Percentiles rank a stretch among this genome's conserved stretches.
These are phyloP conservation scores for Willisornis vidua DNA, from an alignment of 2,113 vertebrate genomes.

Conservation along the genomic window DNA sequence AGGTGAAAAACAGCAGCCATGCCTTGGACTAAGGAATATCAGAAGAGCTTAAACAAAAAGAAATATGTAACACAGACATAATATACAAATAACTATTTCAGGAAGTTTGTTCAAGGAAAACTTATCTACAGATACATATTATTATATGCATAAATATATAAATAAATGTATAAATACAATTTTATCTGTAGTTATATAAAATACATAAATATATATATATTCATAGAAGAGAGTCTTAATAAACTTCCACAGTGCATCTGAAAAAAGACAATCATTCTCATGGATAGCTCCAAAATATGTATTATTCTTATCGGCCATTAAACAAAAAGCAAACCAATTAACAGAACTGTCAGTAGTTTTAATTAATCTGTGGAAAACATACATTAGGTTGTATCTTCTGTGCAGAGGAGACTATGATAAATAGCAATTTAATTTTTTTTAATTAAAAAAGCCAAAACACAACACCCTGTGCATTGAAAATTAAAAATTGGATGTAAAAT, in stretches of 20 bases:
- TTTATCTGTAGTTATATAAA: background rate
- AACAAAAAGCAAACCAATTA: background rate
- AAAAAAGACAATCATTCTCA: background rate
- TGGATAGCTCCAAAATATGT: background rate
- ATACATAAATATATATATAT: background rate
- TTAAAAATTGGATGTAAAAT: background rate
- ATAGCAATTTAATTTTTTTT: background rate
- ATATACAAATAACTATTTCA: background rate
- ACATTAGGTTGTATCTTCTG: background rate
- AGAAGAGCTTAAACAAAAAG: background rate
- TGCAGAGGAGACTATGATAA: background rate
- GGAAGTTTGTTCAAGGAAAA: background rate
- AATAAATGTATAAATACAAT: background rate
- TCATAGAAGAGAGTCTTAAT: rapidly evolving
- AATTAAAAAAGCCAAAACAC: background rate
- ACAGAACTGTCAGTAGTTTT: background rate
- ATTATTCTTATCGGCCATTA: background rate
- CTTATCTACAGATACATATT: background rate
- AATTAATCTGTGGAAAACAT: background rate
- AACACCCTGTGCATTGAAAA: background rate
- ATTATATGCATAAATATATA: background rate
- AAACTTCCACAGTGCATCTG: background rate
- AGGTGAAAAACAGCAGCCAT: background rate
- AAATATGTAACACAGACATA: background rate
- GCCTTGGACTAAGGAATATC: background rate